These are phyloP conservation scores for Gnathonemus echidnorhynchus DNA, from an alignment of 2,113 vertebrate species.

Conservation along the genomic window DNA sequence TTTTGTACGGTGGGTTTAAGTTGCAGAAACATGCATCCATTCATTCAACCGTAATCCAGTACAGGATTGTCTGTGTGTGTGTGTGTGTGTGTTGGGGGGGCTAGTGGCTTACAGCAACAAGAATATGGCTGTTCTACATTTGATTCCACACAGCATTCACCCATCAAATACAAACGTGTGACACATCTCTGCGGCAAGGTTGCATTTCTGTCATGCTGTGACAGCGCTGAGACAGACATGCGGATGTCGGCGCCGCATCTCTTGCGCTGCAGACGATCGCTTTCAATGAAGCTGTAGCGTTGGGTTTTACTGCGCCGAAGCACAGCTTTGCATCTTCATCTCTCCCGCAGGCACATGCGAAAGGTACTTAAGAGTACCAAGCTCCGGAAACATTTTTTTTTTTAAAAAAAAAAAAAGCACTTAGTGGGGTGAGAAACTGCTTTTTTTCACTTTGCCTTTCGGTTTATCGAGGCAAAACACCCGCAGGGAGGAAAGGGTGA, in stretches of 20 bases:
- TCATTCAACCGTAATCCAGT: not conserved
- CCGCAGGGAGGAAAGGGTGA: not conserved
- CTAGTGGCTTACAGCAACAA: not conserved
- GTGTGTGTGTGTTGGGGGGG: not conserved
- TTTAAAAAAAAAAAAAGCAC: not conserved
- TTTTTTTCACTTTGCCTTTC: not conserved
- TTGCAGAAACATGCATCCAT: not conserved
- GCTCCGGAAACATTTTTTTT: not conserved
- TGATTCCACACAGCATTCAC: not conserved
- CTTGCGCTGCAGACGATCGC: not conserved
- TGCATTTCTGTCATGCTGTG: not conserved
- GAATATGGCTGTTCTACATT: not conserved
- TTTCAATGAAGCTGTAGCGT: not conserved
- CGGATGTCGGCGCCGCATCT: not conserved
- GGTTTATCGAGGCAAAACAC: not conserved
- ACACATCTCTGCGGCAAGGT: not conserved
- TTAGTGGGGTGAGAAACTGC: not conserved
- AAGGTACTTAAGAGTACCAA: not conserved
- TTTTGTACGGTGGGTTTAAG: not conserved
- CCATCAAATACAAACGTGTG: not conserved
- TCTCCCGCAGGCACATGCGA: not conserved
- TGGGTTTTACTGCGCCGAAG: not conserved
- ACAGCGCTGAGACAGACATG: not conserved
- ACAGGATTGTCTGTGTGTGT: not conserved
- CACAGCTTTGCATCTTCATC: not conserved